Evolutionary conservation across 64 coral and sea anemone genomes (phyloP), one percentile per base, ranked within the genome.

Genomic region (Stylophora pistillata): DNA sequence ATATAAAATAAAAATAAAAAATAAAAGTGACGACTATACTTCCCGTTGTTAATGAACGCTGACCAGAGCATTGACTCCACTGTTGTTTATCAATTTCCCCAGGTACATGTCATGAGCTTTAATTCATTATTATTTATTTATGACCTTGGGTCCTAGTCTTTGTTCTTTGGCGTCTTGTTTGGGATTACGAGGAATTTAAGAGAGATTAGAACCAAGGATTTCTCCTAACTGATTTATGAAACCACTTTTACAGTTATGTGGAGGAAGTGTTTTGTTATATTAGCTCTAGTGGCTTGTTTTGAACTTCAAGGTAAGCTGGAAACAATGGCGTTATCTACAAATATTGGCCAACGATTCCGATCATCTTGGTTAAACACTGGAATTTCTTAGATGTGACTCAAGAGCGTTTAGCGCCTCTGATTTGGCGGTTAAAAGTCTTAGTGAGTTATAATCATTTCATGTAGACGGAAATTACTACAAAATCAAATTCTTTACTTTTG

Each of bases 81-180:
- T 13, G 66, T 90, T 97, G 81, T 86, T 96, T 90, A 90, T 89
- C 88, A 82, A 93, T 93, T 92, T 75, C 63, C 82, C 87, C 95
- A 79, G 94, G 95, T 96, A 96, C 95, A 93, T 87, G 95, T 86
- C 87, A 93, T 93, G 88, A 79, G 66, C 86, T 72, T 85, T 71
- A 60, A 71, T 84, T 62, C 31, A 85, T 83, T 37, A 93, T 96
- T 86, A 96, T 87, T 96, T 75, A 93, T 96, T 96, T 55, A 96
- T 92, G 14, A 90, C 74, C 23, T 75, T 34, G 82, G 58, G 1
- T 61, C 74, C 75, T 59, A 75, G 81, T 81, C 85, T 92, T 92
- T 87, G 85, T 87, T 87, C 85, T 18, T 13, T n/a, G 16, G 71
- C 71, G 32, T 61, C 71, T 74, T 87, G 85, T 87, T 73, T 87